Base-by-base conservation (phyloP, 2,888 invertebrate species). In the Malthinus seriepunctatus region DNA sequence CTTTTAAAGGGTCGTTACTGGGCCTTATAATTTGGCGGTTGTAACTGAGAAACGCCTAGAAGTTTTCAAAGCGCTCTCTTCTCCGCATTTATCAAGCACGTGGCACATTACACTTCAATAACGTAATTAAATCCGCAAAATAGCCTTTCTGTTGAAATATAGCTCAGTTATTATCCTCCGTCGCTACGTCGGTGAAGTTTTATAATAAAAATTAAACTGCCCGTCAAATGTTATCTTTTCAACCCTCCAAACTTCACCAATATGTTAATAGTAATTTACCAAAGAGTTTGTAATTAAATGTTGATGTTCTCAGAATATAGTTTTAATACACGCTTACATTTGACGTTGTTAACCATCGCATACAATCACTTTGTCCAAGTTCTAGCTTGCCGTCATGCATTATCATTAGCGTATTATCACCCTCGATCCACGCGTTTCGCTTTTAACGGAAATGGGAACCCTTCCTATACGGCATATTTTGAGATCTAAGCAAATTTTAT, bases 71-170 rank as follows among this genome's bases (percentile, higher is more conserved):
- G 69, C 67, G 69, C 69, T 69, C 69, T 71, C 67, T 68, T 70
- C 70, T 71, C 70, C 68, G 73, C 76, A 76, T 77, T 78, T 77
- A 78, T 78, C 76, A 78, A 76, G 73, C 71, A 74, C 72, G 73
- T 71, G 74, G 76, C 76, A 76, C 76, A 76, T 77, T 76, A 76
- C 76, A 78, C 76, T 77, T 77, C 76, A 76, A 78, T 78, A 77
- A 77, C 77, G 77, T 77, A 78, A 78, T 78, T 78, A 77, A 78
- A 78, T 76, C 76, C 75, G 70, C 76, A 76, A 73, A 76, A 77
- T 76, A 75, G 76, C 73, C 74, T 71, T 70, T 70, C 71, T 69
- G 72, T 72, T 77, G 75, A 77, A 75, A 76, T 77, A 76, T 77
- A 66, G 76, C 76, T 63, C 67, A 69, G 71, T 76, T 76, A 77